phyloP scores from a whole-genome alignment of 2,113 vertebrate species.

The Nycticryphes semicollaris region DNA sequence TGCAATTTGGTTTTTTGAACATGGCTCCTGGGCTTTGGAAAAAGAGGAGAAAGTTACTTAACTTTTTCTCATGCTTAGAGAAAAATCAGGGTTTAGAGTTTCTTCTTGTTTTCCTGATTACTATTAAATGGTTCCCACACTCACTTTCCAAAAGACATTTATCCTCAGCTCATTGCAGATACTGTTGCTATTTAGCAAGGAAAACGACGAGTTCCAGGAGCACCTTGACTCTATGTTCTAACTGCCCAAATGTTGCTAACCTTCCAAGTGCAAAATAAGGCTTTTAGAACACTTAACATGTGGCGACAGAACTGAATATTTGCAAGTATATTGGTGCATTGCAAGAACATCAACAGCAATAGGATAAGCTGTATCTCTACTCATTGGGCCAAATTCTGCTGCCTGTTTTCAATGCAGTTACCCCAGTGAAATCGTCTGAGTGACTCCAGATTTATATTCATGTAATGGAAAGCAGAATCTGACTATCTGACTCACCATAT shows the following conservation, averaged over 20 bases:
- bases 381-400: slow-evolving; percentile 27
- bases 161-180: neutral
- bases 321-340: neutral
- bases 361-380: slow-evolving; percentile 48
- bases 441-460: slow-evolving; percentile 54
- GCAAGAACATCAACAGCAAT: slow-evolving; percentile 54
- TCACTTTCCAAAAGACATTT: neutral
- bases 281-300: neutral
- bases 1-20: neutral
- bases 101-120: neutral
- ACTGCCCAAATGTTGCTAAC: neutral
- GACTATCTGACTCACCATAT: slow-evolving; percentile 41
- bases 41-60: neutral
- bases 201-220: neutral
- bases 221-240: neutral
- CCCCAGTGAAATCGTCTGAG: slow-evolving; percentile 22
- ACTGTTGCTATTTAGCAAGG: neutral
- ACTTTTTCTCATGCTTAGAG: neutral
- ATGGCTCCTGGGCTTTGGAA: slow-evolving; percentile 8
- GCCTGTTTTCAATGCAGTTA: slow-evolving; percentile 43
- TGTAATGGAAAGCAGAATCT: slow-evolving; percentile 60
- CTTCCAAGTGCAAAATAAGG: slow-evolving; percentile 8
- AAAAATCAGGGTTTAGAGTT: neutral
- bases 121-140: neutral
- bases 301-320: slow-evolving; percentile 20